Evolutionary conservation across 1,140 invertebrate genomes (phyloP), one percentile per base, ranked within the genome.

Genomic region (Hypsibius dujardini): DNA sequence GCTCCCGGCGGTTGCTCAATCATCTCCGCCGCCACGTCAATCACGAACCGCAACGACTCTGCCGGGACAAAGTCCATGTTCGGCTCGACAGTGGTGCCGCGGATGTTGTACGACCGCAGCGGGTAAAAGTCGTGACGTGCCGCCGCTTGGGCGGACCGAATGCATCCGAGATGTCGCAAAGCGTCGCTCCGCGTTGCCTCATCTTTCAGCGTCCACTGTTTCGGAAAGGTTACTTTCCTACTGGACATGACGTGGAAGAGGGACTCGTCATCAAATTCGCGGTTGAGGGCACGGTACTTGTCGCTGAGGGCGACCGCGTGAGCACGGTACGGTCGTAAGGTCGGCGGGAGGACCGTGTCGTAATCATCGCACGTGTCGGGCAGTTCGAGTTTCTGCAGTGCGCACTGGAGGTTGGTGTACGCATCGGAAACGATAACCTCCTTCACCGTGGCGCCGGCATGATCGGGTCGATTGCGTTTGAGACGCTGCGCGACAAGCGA

Each of bases 261-360:
- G 3, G 12, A 45, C 12, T 15, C 3, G 3, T 67, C 12, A 3
- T 42, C 42, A 42, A 67, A 67, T 12, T 67, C 62, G 12, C 3
- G 7, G 3, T 7, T 15, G 12, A 67, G 62, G 42, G 42, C 62
- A 0, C 7, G 12, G 45, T 42, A 15, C 3, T 12, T 67, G 3
- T 12, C 12, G 12, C 12, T 42, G 12, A 67, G 42, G 12, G 62
- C 62, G 3, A 15, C 62, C 12, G 12, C 42, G 62, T 67, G 62
- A 7, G 62, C 62, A 42, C 62, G 62, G 62, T 15, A 67, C 45
- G 62, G 62, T 45, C 62, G 62, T 12, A 15, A 42, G 12, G 62
- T 67, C 12, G 62, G 62, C 42, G 62, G 62, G 7, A 67, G 62
- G 3, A 67, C 7, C n/a, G n/a, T 56, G n/a, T 28, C 28, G 28